Conservation (phyloP, 2,888 invertebrate species). For the Acleris laterana region DNA sequence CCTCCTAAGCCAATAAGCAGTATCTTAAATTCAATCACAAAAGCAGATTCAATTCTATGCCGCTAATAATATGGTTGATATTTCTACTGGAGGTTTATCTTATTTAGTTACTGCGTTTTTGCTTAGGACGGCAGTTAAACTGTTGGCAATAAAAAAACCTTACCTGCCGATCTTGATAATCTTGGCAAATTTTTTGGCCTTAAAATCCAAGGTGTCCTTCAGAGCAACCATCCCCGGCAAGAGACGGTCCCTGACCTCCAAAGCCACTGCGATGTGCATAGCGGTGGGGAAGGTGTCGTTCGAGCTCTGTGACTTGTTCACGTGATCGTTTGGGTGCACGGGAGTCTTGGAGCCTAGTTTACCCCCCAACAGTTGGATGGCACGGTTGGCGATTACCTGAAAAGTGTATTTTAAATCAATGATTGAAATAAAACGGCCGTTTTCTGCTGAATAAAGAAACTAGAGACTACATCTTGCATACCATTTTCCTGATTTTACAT, state of each 20-base stretch:
- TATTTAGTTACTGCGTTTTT: no score
- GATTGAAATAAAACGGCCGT: no score
- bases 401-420: no score
- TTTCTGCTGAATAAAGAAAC: no score
- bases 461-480: no score
- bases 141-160: neutral
- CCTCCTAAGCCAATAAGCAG: no score
- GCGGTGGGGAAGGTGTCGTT: slow-evolving; percentile 99
- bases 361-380: slow-evolving; percentile 95
- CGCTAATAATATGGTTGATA: no score
- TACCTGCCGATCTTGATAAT: slow-evolving; percentile 97
- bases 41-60: no score
- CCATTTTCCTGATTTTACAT: no score
- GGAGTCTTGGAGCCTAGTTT: slow-evolving; percentile 96
- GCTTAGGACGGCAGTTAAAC: no score
- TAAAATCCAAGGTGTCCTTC: slow-evolving; percentile 89
- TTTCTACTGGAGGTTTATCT: no score
- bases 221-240: slow-evolving; percentile 92
- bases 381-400: slow-evolving; percentile 93
- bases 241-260: slow-evolving; percentile 92
- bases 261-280: slow-evolving; percentile 98
- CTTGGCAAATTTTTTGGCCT: slow-evolving; percentile 92
- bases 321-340: slow-evolving; percentile 99
- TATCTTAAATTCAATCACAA: no score
- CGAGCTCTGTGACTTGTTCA: slow-evolving; percentile 99